Base-by-base conservation (phyloP, 2,113 vertebrate species). In the Notiomystis cincta region DNA sequence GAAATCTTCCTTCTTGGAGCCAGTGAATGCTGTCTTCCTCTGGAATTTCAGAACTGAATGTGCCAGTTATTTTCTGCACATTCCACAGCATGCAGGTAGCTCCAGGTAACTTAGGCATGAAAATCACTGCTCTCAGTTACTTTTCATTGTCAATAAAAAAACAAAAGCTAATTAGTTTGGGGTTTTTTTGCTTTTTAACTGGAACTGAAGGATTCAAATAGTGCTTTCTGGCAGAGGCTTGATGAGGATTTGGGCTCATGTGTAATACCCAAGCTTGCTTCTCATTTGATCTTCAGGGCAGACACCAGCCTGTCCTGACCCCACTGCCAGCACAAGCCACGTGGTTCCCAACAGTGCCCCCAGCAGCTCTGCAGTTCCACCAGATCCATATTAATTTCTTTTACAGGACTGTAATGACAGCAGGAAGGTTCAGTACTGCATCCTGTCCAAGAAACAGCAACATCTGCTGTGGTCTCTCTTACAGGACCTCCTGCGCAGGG, bases 401-500 rank as follows among this genome's bases (percentile, higher is more conserved):
- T 57, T 13, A 10, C 3, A 62, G 37, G 45, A 53, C 48, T 31
- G 13, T 6, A 44, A 6, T 37, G n/a, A 15, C 7, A 19, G 7
- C 35, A 58, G 21, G 21, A 60, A 45, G 38, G 51, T 64, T 5
- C 61, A 89, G 48, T 53, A 13, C 11, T 53, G 28, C 81, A 45
- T 16, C 35, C 1, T 8, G 22, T 2, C 45, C 56, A 35, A 83
- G 61, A 14, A 85, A 25, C 15, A 40, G 15, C n/a, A 58, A 31
- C 8, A 10, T 51, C 13, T 76, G 20, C 8, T 92, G 38, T 51
- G 64, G 3, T 77, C n/a, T 96, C 71, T 86, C 82, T 88, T 93
- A 3, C 96, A 99, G 99, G 99, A 99, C 94, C 99, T 99, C 48
- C 96, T 99, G 82, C 98, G 99, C 50, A 97, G 99, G 48, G 99